Base-by-base conservation (phyloP, 2,113 vertebrate genomes). In the Toxotes jaculatrix region DNA sequence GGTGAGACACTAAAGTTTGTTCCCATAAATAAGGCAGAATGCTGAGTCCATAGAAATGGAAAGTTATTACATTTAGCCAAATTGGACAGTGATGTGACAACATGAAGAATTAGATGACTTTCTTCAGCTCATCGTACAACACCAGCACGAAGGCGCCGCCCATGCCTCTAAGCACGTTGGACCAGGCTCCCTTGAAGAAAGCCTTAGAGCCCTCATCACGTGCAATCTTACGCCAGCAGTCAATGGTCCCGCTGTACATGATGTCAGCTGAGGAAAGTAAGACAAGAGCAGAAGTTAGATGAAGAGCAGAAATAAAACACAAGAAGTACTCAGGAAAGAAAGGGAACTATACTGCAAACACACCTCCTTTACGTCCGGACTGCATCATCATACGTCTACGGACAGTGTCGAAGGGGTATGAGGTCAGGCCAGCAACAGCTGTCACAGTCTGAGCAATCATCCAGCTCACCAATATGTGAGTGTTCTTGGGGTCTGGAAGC, bases 341-440 rank as follows among this genome's bases (percentile, higher is more conserved):
- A 27, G 27, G 27, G 27, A 32, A 19, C 13, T 31, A 11, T 3
- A 27, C n/a, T 13, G 19, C 1, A 23, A 57, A 92, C 96, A 75
- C 72, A 99, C 98, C 94, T 95, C 96, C 96, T 97, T 96, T 98
- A 61, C 96, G 96, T 31, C 97, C 98, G 0, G 97, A 98, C 95
- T 98, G 97, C 98, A 99, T 99, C 98, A 99, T 99, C 97, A 98
- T 97, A 63, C 96, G 95, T 79, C 97, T 96, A 66, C 96, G 96
- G 64, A 99, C 97, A 0, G 97, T 98, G 87, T 99, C 97, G 31
- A 98, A 99, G 7, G 98, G 97, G 83, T 99, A 99, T 12, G 97
- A 98, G 21, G 82, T 91, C 84, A 99, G 91, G 7, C 97, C 97
- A 0, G 97, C 96, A 0, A 98, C 96, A 0, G 96, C 96, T 0